Conservation (phyloP, 2,797 vertebrate species). For the Loris lydekkerianus region DNA sequence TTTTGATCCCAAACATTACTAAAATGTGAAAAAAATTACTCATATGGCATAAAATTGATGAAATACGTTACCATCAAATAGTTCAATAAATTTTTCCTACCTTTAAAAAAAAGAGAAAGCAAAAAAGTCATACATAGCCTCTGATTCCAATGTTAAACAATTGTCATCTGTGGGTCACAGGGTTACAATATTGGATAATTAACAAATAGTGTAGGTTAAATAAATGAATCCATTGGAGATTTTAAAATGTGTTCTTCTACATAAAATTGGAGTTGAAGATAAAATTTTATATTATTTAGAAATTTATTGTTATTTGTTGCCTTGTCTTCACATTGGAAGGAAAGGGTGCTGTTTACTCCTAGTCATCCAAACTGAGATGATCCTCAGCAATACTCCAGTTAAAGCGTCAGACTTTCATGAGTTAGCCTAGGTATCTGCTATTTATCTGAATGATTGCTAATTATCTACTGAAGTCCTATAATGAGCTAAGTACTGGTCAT, state of each 20-base stretch:
- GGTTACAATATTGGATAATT: conserved; percentile 38
- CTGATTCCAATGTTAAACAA: not conserved
- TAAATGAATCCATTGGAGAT: not conserved
- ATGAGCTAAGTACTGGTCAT: not conserved
- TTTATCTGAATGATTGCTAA: not conserved
- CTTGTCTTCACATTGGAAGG: not conserved
- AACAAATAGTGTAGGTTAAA: conserved; percentile 1
- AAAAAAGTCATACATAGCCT: not conserved
- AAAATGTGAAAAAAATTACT: conserved; percentile 48
- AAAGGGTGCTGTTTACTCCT: not conserved
- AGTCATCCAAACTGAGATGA: not conserved
- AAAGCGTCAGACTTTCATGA: not conserved
- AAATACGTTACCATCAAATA: conserved; percentile 40
- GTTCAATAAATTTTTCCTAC: not conserved
- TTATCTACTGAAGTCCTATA: not conserved
- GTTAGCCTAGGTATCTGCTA: not conserved
- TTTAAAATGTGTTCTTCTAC: conserved; percentile 22
- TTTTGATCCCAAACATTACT: not conserved
- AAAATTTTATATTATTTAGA: conserved; percentile 43
- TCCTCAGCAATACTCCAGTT: not conserved
- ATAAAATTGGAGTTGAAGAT: conserved; percentile 3
- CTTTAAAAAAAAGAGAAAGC: not conserved
- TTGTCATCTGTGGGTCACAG: not conserved
- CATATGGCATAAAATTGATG: not conserved
- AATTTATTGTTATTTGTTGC: not conserved